phyloP scores from a whole-genome alignment of 2,888 invertebrate genomes.

The Pocota personata region DNA sequence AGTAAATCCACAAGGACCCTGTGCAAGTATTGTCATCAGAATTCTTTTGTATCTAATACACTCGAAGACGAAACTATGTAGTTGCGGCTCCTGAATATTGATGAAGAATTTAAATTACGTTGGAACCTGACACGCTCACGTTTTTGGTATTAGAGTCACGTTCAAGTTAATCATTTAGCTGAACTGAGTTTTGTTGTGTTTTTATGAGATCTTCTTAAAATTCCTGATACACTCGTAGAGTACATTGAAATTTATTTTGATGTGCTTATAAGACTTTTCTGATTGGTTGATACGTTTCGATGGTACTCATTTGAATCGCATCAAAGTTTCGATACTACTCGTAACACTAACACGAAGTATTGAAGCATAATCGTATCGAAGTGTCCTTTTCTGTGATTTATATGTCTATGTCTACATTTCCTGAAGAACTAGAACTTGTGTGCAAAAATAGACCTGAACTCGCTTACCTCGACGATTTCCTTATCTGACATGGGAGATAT shows the following conservation, averaged over 20 bases:
- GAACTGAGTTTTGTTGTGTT: background rate
- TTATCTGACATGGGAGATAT: too few species aligned
- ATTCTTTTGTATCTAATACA: background rate
- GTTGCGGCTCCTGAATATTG: background rate
- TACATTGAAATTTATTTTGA: background rate
- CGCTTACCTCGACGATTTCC: too few species aligned
- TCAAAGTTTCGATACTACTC: too few species aligned
- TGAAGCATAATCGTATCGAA: too few species aligned
- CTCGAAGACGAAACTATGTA: background rate
- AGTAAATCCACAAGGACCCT: background rate
- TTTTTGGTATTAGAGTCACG: background rate
- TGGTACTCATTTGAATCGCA: too few species aligned
- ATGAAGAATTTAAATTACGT: background rate
- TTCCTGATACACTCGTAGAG: background rate
- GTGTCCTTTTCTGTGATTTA: too few species aligned
- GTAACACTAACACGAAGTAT: too few species aligned
- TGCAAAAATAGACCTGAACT: too few species aligned
- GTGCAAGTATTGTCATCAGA: background rate
- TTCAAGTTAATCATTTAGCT: background rate
- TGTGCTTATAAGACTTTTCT: background rate
- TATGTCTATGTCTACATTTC: too few species aligned
- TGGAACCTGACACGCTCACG: background rate
- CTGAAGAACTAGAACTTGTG: too few species aligned
- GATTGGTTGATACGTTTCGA: background rate
- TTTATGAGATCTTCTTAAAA: background rate